These are phyloP conservation scores for Lagenorhynchus albirostris DNA, from an alignment of 2,113 vertebrate species.

Conservation along the genomic window DNA sequence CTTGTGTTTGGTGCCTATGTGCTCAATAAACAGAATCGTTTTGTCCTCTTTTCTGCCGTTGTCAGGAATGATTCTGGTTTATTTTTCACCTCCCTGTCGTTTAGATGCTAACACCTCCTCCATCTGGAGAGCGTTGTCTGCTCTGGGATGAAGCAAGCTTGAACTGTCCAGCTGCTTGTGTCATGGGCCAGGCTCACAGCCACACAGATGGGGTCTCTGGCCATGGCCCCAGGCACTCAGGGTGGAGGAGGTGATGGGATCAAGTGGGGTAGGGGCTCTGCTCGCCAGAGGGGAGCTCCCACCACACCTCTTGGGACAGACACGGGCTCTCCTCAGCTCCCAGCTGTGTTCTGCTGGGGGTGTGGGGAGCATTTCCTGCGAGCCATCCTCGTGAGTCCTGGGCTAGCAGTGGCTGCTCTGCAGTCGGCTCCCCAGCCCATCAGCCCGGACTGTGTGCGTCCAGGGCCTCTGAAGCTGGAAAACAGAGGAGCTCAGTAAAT, in stretches of 20 bases:
- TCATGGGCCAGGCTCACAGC: background rate
- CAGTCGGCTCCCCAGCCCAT: background rate
- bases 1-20: background rate
- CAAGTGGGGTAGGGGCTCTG: background rate
- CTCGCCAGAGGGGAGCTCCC: background rate
- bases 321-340: background rate
- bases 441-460: background rate
- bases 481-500: background rate
- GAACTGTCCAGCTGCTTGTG: background rate
- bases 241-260: background rate
- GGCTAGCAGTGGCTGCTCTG: background rate
- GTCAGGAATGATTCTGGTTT: background rate
- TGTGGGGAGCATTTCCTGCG: background rate
- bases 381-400: background rate
- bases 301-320: background rate
- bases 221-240: background rate
- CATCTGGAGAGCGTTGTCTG: background rate
- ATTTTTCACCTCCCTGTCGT: background rate
- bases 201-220: background rate
- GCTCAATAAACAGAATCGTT: background rate
- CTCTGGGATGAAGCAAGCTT: background rate
- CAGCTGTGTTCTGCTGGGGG: background rate
- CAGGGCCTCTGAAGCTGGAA: background rate
- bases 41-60: background rate
- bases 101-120: background rate